These are phyloP conservation scores for Rhinoraja longicauda DNA, from an alignment of 2,797 vertebrate genomes.

Conservation along the genomic window DNA sequence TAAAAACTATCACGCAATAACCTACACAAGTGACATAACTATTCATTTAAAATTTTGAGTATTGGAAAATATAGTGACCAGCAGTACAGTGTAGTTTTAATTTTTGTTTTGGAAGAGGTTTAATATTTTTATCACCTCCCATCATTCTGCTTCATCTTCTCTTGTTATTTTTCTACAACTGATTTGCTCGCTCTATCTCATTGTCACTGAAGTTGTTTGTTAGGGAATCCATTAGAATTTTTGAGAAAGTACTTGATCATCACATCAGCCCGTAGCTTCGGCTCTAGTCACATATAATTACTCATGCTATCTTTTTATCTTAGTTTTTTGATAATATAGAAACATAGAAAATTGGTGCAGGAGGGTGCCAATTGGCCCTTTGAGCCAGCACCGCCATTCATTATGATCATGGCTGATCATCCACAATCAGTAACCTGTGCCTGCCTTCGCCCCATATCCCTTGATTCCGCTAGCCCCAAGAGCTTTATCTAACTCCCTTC, in stretches of 20 bases:
- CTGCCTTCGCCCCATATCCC: no score
- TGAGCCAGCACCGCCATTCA: no score
- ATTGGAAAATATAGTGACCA: no score
- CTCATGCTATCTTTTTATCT: neutral
- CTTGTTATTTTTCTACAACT: no score
- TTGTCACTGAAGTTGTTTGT: neutral
- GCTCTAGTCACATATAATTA: neutral
- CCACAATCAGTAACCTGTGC: no score
- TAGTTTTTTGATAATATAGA: neutral
- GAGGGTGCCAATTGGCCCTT: no score
- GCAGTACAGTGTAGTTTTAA: neutral
- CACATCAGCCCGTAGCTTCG: neutral
- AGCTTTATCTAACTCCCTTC: no score
- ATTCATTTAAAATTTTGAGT: neutral
- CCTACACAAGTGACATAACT: neutral
- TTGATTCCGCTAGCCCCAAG: no score
- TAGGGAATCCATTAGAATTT: neutral
- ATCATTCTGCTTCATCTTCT: no score
- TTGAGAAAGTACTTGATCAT: neutral
- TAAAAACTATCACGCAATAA: neutral
- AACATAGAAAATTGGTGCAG: no score
- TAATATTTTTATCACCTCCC: neutral
- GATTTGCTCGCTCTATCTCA: neutral
- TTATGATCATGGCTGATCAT: no score
- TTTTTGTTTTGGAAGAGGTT: neutral